Base-by-base conservation (phyloP, 2,797 vertebrate genomes). In the Alfaro cultratus region DNA sequence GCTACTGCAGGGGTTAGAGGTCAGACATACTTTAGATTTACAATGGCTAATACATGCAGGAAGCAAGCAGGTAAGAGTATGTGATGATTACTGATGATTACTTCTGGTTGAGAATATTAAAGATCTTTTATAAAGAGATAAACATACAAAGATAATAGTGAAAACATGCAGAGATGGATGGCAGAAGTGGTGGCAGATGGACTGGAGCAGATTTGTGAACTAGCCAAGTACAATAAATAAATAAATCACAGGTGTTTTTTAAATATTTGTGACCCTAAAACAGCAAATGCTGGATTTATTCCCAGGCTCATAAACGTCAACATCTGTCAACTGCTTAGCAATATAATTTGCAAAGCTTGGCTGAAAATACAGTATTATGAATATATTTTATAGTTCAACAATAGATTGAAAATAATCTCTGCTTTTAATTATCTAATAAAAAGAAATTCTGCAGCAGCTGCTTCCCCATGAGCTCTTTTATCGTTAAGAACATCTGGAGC, bases 1-100 rank as follows among this genome's bases (percentile, higher is more conserved):
- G 81, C n/a, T 29, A 47, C 77, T 41, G 23, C 79, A 85, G 82
- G 91, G 93, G 91, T 94, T 93, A 93, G 91, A 95, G 94, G 93
- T 92, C 85, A 86, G 90, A 85, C 82, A 62, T 74, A 85, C 64
- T 77, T 87, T 31, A 88, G 75, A 71, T 74, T 76, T 43, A 47
- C 46, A 53, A 13, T 55, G 47, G 26, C 1, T 4, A 80, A 68
- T 23, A 81, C 86, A 91, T 91, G 93, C 89, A 86, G 71, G 79
- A 84, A 83, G 80, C 80, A 83, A 86, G 86, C 75, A 51, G 70
- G 43, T 31, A 55, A n/a, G 21, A 23, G n/a, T 70, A n/a, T 73
- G 39, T 7, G 29, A 29, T 68, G 12, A 43, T 8, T 57, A 45
- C 41, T 7, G 29, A 29, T 68, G 12, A 43, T 8, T 57, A 45